A percentile compares a stretch with the other conserved stretches of the same genome.
These are phyloP conservation scores for Rhagium mordax DNA, from an alignment of 2,888 invertebrate species.

Conservation along the genomic window DNA sequence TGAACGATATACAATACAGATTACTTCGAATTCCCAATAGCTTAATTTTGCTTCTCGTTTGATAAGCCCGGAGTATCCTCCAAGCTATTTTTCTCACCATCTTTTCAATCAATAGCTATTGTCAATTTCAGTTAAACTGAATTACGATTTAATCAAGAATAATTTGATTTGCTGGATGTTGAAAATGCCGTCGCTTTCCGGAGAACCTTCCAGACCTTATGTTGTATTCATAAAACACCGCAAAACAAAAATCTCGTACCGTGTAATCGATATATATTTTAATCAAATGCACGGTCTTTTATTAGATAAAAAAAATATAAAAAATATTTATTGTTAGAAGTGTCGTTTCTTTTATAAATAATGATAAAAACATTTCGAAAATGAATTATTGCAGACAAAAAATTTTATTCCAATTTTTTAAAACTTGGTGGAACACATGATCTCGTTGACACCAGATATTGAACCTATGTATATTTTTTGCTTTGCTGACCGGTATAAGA, in stretches of 20 bases:
- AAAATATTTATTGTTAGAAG: no score
- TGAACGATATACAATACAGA: neutral
- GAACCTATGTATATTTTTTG: no score
- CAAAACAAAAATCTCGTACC: neutral
- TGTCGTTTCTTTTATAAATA: no score
- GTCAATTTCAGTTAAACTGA: slow-evolving; percentile 33
- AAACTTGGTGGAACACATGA: no score
- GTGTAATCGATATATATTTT: neutral
- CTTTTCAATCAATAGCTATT: slow-evolving; percentile 32
- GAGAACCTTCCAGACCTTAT: neutral
- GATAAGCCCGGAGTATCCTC: slow-evolving; percentile 20
- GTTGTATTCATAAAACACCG: neutral
- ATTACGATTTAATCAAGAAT: slow-evolving; percentile 31
- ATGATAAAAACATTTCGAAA: no score
- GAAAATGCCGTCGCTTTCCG: neutral
- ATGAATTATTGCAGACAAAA: no score
- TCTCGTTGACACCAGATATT: no score
- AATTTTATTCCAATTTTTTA: no score
- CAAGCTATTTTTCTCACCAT: slow-evolving; percentile 30
- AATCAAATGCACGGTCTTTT: neutral
- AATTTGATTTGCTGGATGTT: slow-evolving; percentile 21
- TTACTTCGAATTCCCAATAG: slow-evolving; percentile 12
- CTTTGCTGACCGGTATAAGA: no score
- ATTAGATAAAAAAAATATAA: neutral
- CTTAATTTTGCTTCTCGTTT: slow-evolving; percentile 16